A percentile compares a stretch with the other conserved stretches of the same genome.
These are phyloP conservation scores for Menura novaehollandiae DNA, from an alignment of 2,113 vertebrate species.

Conservation along the genomic window DNA sequence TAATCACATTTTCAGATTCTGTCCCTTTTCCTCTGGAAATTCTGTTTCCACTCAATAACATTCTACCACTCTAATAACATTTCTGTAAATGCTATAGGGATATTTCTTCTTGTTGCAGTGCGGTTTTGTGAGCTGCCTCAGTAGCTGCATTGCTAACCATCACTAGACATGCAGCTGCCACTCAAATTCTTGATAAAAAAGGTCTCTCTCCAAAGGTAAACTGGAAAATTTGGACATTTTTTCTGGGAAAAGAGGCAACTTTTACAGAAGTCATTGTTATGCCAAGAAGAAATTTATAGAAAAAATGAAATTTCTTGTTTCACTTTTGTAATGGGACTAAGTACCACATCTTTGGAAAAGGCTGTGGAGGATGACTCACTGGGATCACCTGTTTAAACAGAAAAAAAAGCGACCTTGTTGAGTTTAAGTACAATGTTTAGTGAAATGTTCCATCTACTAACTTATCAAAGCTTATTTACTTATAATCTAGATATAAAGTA, in stretches of 20 bases:
- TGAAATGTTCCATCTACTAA: not conserved
- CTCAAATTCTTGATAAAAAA: not conserved
- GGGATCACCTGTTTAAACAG: not conserved
- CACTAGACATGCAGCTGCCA: not conserved
- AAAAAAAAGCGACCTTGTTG: not conserved
- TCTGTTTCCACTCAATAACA: not conserved
- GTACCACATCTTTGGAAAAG: not conserved
- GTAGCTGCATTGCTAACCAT: not conserved
- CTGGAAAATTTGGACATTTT: fast-evolving
- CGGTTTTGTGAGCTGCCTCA: not conserved
- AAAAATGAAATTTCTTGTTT: not conserved
- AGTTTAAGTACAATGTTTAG: not conserved
- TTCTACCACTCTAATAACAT: not conserved
- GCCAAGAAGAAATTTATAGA: not conserved
- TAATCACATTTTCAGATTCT: conserved; percentile 43
- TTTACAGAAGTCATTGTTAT: not conserved
- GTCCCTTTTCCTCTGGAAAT: conserved; percentile 43
- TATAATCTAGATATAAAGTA: not conserved
- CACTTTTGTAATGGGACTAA: not conserved
- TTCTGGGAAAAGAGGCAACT: not conserved
- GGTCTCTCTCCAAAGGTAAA: not conserved
- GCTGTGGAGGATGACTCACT: not conserved
- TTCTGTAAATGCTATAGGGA: conserved; percentile 11
- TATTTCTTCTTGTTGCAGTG: conserved; percentile 32
- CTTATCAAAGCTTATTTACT: not conserved